Conservation (phyloP, 1,140 invertebrate genomes). For the Aphis craccivora region DNA sequence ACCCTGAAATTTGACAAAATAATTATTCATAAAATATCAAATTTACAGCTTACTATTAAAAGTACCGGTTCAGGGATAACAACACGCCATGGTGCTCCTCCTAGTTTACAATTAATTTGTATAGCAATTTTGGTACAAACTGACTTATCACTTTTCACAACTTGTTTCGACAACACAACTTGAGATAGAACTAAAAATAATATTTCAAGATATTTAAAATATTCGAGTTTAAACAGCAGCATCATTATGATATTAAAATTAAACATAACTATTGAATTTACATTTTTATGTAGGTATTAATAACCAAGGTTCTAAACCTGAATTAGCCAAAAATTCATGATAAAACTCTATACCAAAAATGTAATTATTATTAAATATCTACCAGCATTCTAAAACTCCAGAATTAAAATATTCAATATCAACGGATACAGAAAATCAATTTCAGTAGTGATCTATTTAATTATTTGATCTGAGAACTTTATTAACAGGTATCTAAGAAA, state of each 20-base stretch:
- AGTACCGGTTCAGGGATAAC: conserved; percentile 70
- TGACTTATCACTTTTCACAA: conserved; percentile 70
- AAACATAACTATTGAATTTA: neutral
- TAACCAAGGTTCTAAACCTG: no score
- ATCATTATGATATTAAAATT: neutral
- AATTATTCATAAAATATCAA: neutral
- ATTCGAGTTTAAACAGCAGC: neutral
- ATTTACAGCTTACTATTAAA: conserved; percentile 26
- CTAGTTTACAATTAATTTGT: conserved; percentile 88
- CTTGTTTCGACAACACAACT: conserved; percentile 70
- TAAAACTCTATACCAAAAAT: neutral
- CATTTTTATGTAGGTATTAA: no score
- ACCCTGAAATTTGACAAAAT: conserved; percentile 61
- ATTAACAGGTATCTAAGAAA: no score
- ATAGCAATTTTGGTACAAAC: conserved; percentile 86
- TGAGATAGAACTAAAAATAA: conserved; percentile 71
- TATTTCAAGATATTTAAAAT: neutral
- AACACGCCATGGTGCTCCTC: conserved; percentile 84
- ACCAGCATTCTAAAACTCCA: neutral
- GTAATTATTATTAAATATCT: neutral
- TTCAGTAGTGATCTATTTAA: neutral
- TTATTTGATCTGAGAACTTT: neutral
- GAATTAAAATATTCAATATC: neutral
- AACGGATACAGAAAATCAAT: neutral
- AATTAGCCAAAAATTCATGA: no score